These are phyloP conservation scores for Gambusia affinis DNA, from an alignment of 2,113 vertebrate genomes.

Conservation along the genomic window DNA sequence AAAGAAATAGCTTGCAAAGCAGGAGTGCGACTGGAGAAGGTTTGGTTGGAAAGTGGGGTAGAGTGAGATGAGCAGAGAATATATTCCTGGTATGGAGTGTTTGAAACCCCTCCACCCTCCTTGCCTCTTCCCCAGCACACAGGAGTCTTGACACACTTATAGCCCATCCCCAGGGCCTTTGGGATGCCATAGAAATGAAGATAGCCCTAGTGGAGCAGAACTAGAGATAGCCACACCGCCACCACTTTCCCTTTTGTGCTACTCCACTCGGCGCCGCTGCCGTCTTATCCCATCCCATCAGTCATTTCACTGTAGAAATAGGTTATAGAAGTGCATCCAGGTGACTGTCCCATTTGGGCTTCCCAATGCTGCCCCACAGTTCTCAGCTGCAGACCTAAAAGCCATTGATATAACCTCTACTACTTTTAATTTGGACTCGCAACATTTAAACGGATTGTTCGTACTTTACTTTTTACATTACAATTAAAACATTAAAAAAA, in stretches of 20 bases:
- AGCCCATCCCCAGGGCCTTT: constrained; percentile 45
- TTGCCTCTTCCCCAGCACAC: constrained; percentile 59
- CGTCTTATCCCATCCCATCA: constrained; percentile 58
- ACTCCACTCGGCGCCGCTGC: constrained; percentile 26
- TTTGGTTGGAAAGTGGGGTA: constrained; percentile 16
- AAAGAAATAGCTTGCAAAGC: constrained; percentile 35
- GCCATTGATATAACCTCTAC: no score
- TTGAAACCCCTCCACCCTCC: constrained; percentile 40
- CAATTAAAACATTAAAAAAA: no score
- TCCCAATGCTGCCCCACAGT: constrained; percentile 18
- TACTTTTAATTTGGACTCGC: not conserved
- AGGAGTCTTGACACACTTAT: constrained; percentile 66
- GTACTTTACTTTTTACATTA: not conserved
- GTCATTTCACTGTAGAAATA: constrained; percentile 62
- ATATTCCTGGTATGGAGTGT: constrained; percentile 27
- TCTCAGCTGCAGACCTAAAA: no score
- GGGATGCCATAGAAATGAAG: constrained; percentile 48
- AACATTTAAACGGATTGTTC: not conserved
- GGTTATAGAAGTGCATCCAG: constrained; percentile 56
- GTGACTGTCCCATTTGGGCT: constrained; percentile 39
- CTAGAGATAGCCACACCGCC: constrained; percentile 44
- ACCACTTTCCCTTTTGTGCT: constrained; percentile 40
- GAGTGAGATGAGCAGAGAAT: constrained; percentile 25
- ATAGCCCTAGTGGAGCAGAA: constrained; percentile 54
- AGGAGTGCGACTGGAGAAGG: not conserved